Percentiles rank a stretch among this genome's conserved stretches.
These are phyloP conservation scores for Epizoanthus scotinus DNA, from an alignment of 92 coral and sea anemone species.

Conservation along the genomic window DNA sequence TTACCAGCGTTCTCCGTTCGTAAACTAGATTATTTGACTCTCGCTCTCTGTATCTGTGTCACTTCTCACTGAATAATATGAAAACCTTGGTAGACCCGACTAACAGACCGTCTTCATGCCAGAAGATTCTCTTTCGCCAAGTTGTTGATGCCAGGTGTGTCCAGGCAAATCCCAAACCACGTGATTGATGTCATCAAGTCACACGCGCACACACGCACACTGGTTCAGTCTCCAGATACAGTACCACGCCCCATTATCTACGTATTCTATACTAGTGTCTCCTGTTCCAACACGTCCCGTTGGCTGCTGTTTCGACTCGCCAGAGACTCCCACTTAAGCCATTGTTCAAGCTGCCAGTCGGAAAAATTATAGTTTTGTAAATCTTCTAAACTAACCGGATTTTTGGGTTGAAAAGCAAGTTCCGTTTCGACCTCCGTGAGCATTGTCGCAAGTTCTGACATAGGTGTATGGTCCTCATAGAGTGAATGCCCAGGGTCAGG, in stretches of 20 bases:
- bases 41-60: too few species aligned
- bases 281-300: conserved; percentile 81
- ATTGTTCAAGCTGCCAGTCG: conserved; percentile 81
- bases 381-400: conserved; percentile 38
- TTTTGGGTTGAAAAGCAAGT: conserved; percentile 59
- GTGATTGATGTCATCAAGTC: background rate
- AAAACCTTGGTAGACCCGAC: too few species aligned
- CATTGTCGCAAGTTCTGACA: conserved; percentile 65
- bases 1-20: background rate
- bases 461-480: conserved; percentile 64
- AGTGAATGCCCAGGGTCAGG: conserved; percentile 70
- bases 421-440: conserved; percentile 77
- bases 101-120: too few species aligned
- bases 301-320: conserved; percentile 69
- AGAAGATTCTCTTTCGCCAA: too few species aligned
- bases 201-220: background rate
- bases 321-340: conserved; percentile 86
- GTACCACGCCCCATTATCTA: background rate
- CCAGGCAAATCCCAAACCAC: background rate
- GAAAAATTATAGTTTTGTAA: conserved; percentile 55
- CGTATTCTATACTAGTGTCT: conserved; percentile 67
- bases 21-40: too few species aligned
- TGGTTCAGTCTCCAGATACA: background rate
- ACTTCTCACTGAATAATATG: too few species aligned
- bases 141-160: background rate